phyloP scores from a whole-genome alignment of 2,113 vertebrate genomes.

The Caranx melampygus region DNA sequence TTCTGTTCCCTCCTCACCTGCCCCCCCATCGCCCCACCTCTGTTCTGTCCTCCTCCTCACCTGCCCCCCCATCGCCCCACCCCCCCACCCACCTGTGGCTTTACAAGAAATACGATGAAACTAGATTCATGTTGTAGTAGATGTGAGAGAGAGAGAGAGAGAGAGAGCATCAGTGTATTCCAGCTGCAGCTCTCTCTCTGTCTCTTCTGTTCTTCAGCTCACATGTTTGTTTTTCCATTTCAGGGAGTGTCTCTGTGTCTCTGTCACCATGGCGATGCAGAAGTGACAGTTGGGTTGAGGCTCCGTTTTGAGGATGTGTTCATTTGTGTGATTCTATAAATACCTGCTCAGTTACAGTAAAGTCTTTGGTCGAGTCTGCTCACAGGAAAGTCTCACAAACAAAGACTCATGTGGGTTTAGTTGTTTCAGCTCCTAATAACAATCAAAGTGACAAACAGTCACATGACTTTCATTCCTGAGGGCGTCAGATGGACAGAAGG shows the following conservation, averaged over 20 bases:
- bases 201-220: not conserved
- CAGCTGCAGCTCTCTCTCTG: too few relatives aligned
- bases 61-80: too few relatives aligned
- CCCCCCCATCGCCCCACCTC: too few relatives aligned
- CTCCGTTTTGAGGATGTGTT: constrained; percentile 59
- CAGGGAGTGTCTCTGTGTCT: not conserved
- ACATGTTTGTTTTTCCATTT: constrained; percentile 21
- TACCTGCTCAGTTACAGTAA: constrained; percentile 55
- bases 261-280: constrained; percentile 36
- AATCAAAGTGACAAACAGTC: constrained; percentile 59
- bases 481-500: not conserved
- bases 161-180: too few relatives aligned
- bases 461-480: constrained; percentile 24
- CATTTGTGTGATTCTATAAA: constrained; percentile 68
- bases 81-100: too few relatives aligned
- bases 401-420: constrained; percentile 27
- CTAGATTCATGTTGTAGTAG: too few relatives aligned
- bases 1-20: too few relatives aligned
- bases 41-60: too few relatives aligned
- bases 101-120: too few relatives aligned
- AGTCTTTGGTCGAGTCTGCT: constrained; percentile 32
- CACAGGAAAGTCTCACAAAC: constrained; percentile 7
- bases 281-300: constrained; percentile 23
- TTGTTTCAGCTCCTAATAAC: constrained; percentile 37
- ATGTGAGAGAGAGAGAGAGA: too few relatives aligned